These are phyloP conservation scores for Galerucella calmariensis DNA, from an alignment of 2,888 invertebrate species.

Conservation along the genomic window DNA sequence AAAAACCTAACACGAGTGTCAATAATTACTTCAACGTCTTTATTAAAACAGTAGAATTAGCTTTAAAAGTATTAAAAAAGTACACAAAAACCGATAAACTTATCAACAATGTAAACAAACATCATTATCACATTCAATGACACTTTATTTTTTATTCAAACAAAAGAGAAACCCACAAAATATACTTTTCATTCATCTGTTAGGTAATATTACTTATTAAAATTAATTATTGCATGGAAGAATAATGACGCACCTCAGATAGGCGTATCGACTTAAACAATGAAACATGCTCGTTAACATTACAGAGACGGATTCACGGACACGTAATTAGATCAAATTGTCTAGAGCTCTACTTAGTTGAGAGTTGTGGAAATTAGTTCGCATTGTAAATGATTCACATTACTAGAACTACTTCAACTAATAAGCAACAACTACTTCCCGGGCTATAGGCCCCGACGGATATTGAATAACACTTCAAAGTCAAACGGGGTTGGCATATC, in stretches of 20 bases:
- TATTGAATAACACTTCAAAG: no score
- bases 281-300: conserved; percentile 6
- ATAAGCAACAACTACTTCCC: no score
- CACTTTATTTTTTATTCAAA: background rate
- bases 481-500: no score
- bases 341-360: no score
- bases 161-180: conserved; percentile 14
- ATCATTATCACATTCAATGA: background rate
- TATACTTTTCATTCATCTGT: background rate
- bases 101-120: conserved; percentile 9
- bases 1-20: no score
- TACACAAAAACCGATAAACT: background rate
- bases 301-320: conserved; percentile 9
- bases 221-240: conserved; percentile 15
- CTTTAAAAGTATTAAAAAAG: background rate
- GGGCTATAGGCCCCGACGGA: no score
- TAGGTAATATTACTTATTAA: conserved; percentile 18
- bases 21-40: background rate
- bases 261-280: conserved; percentile 12
- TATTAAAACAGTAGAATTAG: background rate
- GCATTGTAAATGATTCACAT: no score
- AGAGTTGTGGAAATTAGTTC: no score
- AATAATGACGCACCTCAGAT: conserved; percentile 16
- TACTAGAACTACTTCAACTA: no score
- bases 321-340: no score